A percentile compares a stretch with the other conserved stretches of the same genome.
Evolutionary conservation across 2,113 vertebrate genomes (phyloP).

Genomic region (Tupaia chinensis): DNA sequence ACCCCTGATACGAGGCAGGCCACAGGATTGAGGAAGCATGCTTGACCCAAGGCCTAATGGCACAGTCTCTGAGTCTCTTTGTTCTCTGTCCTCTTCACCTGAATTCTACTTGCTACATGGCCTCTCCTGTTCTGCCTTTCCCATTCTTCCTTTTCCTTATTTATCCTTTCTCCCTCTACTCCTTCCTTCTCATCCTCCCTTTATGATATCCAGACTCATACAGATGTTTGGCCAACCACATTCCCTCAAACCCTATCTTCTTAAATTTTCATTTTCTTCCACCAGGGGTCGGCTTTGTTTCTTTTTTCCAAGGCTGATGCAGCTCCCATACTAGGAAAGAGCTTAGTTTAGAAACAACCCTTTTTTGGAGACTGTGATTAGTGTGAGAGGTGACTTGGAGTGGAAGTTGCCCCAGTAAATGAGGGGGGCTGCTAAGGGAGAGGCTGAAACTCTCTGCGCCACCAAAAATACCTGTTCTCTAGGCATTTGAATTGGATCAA

Average conservation of each 20-base stretch:
- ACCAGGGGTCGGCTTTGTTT: conserved; percentile 86
- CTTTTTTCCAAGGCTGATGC: conserved; percentile 67
- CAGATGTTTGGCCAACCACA: not conserved
- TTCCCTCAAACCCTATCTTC: not conserved
- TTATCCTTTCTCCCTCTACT: not conserved
- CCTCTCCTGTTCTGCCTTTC: not conserved
- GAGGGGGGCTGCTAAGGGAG: too few relatives aligned
- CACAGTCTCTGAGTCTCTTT: not conserved
- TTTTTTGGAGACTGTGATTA: not conserved
- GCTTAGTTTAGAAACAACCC: not conserved
- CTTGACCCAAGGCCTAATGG: not conserved
- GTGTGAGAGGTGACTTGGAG: accelerated
- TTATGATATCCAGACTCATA: not conserved
- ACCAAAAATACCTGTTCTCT: not conserved
- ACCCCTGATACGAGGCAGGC: not conserved
- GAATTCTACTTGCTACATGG: not conserved
- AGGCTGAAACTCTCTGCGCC: not conserved
- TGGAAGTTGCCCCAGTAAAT: not conserved
- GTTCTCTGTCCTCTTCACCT: not conserved
- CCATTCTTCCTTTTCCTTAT: not conserved
- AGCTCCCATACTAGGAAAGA: not conserved
- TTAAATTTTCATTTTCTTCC: conserved; percentile 80
- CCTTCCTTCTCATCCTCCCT: not conserved
- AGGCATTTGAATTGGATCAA: not conserved
- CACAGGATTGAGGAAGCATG: not conserved